Evolutionary conservation across 1,140 invertebrate species (phyloP).

Genomic region (Ceratosolen solmsi): DNA sequence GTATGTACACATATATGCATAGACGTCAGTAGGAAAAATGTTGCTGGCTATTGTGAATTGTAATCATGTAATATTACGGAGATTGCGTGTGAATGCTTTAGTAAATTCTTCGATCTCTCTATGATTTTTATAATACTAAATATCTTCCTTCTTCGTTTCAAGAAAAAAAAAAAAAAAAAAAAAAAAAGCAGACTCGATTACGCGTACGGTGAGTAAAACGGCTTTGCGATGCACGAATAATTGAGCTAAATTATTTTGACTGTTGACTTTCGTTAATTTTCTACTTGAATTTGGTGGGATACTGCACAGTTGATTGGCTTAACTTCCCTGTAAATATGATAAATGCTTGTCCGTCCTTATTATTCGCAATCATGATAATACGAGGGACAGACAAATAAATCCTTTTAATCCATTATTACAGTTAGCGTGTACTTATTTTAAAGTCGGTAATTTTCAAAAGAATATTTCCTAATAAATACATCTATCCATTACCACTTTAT

Average conservation of each 20-base stretch:
- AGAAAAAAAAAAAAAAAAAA: too few relatives aligned
- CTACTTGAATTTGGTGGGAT: slow-evolving; percentile 28
- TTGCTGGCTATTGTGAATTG: neutral
- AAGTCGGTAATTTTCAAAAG: neutral
- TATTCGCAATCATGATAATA: slow-evolving; percentile 37
- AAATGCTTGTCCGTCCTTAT: slow-evolving; percentile 38
- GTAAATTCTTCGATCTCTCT: neutral
- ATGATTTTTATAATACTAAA: neutral
- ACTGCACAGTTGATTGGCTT: slow-evolving; percentile 29
- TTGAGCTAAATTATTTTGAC: slow-evolving; percentile 34
- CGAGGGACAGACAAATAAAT: slow-evolving; percentile 37
- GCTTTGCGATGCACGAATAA: slow-evolving; percentile 4
- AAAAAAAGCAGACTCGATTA: neutral
- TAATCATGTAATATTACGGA: too few relatives aligned
- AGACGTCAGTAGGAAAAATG: too few relatives aligned
- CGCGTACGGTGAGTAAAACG: neutral
- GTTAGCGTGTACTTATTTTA: neutral
- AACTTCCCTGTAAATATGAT: slow-evolving; percentile 39
- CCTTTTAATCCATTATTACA: slow-evolving; percentile 27
- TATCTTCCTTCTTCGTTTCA: neutral
- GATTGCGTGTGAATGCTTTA: neutral
- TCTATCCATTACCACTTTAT: slow-evolving; percentile 6
- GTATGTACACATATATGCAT: too few relatives aligned
- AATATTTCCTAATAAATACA: neutral
- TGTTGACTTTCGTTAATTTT: slow-evolving; percentile 38